Evolutionary conservation across 2,888 invertebrate genomes (phyloP).

Genomic region (Tenthredo livida): DNA sequence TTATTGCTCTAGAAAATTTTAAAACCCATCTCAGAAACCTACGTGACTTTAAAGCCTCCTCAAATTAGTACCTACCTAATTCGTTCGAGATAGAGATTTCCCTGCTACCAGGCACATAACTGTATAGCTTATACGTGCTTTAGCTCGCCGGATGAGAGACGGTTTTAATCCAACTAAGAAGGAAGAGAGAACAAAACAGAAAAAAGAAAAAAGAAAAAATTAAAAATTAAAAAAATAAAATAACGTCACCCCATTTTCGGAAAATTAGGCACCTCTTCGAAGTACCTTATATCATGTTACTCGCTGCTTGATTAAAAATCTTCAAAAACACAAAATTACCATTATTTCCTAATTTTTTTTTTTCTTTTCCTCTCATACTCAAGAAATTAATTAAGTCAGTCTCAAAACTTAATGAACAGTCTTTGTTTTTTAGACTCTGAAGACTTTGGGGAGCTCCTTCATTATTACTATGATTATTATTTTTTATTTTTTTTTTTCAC

Average conservation of each 20-base stretch:
- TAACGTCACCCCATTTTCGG: neutral
- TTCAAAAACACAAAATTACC: neutral
- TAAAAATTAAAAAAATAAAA: neutral
- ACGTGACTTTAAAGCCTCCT: conserved; percentile 26
- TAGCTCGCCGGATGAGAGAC: neutral
- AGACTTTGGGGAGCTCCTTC: neutral
- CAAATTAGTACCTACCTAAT: neutral
- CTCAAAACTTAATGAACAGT: conserved; percentile 3
- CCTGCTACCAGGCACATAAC: no score
- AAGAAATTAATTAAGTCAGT: neutral
- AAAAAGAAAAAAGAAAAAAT: neutral
- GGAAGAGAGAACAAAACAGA: neutral
- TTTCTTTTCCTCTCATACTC: neutral
- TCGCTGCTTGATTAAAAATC: conserved; percentile 2
- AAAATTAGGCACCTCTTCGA: neutral
- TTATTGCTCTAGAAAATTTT: conserved; percentile 40
- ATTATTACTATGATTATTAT: neutral
- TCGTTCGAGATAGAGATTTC: neutral
- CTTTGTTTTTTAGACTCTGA: neutral
- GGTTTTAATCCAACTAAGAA: neutral
- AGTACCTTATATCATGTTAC: neutral
- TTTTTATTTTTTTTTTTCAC: neutral
- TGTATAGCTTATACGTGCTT: neutral
- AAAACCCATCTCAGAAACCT: conserved; percentile 14
- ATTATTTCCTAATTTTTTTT: no score